Base-by-base conservation (phyloP, 1,140 invertebrate species). In the Trypoxylus dichotomus region DNA sequence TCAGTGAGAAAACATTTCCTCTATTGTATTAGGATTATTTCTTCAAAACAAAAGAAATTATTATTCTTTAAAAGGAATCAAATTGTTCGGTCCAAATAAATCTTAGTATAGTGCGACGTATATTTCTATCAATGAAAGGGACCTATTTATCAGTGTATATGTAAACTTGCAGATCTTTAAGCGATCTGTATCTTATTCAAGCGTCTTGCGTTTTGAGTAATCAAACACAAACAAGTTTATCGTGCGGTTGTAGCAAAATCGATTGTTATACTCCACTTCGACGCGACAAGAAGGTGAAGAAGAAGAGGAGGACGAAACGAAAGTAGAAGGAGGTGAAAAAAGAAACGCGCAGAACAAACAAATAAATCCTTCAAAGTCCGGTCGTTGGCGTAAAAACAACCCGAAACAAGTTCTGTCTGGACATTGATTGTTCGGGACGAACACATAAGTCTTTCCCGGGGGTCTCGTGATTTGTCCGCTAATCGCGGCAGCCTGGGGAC, bases 361-460 rank as follows among this genome's bases (percentile, higher is more conserved):
- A 80, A 84, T 84, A 84, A 84, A 84, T 84, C 82, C 78, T 77
- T 83, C 81, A 84, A 81, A 79, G 83, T 83, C 82, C 58, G 77
- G 25, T 78, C 60, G 76, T 76, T 76, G 77, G 78, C 79, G 79
- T 77, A 81, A 81, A 82, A 80, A 77, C 79, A 75, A 71, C 72
- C 74, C 77, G 79, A 80, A 82, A 81, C 80, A 80, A 80, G 74
- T 76, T 75, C 75, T 78, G 79, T 81, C 81, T 82, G 83, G 83
- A 83, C 82, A 84, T 84, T 84, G 82, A 80, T 77, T 77, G 68
- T 81, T 79, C 83, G 82, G 79, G 60, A 63, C 60, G 60, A 63
- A 79, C 76, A 76, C 82, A 83, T 83, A 83, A 83, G 81, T 83
- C 83, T 83, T 82, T 77, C 77, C 78, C 78, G 79, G 78, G 74